Base-by-base conservation (phyloP, 2,113 vertebrate genomes). In the Tichodroma muraria region DNA sequence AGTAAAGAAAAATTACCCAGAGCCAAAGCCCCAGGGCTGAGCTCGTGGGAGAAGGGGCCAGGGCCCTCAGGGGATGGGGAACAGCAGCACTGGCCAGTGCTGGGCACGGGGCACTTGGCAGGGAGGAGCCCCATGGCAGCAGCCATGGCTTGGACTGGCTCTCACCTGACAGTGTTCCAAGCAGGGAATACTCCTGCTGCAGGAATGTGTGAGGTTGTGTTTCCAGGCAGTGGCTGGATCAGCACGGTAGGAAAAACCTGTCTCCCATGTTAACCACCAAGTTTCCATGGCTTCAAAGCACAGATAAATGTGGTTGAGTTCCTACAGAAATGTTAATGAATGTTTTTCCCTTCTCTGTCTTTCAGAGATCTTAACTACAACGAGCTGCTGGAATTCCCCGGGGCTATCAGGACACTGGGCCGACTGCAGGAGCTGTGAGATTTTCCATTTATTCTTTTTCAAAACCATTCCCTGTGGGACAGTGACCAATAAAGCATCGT, bases 391-490 rank as follows among this genome's bases (percentile, higher is more conserved):
- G 98, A 99, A 97, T 99, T 99, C 93, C 99, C 99, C 4, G 90
- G 98, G 94, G 99, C 99, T 80, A 98, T 99, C 96, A 98, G 98
- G 96, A 99, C 98, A 3, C 98, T 99, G 89, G 98, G 98, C 84
- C 98, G 99, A 91, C 99, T 99, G 96, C 99, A 99, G 97, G 99
- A 99, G 97, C 98, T 99, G 99, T 99, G 97, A 99, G 99, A 97
- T 44, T 86, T 94, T 82, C 90, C 89, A 28, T 82, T 76, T 89
- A 59, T 86, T 88, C 87, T 64, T 85, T 95, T 77, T 57, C 64
- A 69, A 80, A 91, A 52, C 38, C 37, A 59, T 60, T 90, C 38
- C 49, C 44, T 3, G 2, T 31, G 4, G 11, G 44, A 93, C 15
- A 54, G 33, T 10, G 21, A 59, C 82, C 37, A 71, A 30, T 28